These are phyloP conservation scores for Xestia rhomboidea DNA, from an alignment of 2,888 invertebrate genomes.

Conservation along the genomic window DNA sequence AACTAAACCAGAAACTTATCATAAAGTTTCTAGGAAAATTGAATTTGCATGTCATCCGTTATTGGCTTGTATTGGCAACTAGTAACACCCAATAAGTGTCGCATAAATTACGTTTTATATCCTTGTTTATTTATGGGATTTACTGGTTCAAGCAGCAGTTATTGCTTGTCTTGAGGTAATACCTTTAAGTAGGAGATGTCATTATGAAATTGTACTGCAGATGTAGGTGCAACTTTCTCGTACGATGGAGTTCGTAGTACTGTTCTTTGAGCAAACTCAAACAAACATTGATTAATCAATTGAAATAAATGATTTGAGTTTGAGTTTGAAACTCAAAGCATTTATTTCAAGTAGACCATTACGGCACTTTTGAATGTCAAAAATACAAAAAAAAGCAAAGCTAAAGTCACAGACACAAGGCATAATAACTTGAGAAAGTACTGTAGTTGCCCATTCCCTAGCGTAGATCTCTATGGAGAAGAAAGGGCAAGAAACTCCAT, in stretches of 20 bases:
- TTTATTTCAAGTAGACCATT: no score
- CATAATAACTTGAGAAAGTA: no score
- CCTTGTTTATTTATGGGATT: constrained; percentile 47
- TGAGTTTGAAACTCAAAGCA: no score
- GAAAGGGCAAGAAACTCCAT: no score
- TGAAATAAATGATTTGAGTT: no score
- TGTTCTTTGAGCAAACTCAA: background rate
- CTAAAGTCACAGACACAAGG: no score
- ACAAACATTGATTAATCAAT: no score
- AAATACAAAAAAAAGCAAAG: no score
- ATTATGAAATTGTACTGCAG: background rate
- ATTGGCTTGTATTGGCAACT: constrained; percentile 41
- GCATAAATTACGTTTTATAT: constrained; percentile 53
- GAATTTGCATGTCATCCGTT: constrained; percentile 55
- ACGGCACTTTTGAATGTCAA: no score
- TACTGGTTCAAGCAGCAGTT: constrained; percentile 24
- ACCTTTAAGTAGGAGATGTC: background rate
- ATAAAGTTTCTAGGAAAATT: constrained; percentile 36
- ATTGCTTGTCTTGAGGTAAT: constrained; percentile 18
- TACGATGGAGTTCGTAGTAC: background rate
- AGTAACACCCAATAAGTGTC: constrained; percentile 41
- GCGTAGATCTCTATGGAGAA: no score
- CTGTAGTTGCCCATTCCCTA: no score
- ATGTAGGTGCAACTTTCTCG: constrained; percentile 4
- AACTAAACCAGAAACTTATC: constrained; percentile 21